phyloP scores from a whole-genome alignment of 2,888 invertebrate species.

The Pristionchus arcanus region DNA sequence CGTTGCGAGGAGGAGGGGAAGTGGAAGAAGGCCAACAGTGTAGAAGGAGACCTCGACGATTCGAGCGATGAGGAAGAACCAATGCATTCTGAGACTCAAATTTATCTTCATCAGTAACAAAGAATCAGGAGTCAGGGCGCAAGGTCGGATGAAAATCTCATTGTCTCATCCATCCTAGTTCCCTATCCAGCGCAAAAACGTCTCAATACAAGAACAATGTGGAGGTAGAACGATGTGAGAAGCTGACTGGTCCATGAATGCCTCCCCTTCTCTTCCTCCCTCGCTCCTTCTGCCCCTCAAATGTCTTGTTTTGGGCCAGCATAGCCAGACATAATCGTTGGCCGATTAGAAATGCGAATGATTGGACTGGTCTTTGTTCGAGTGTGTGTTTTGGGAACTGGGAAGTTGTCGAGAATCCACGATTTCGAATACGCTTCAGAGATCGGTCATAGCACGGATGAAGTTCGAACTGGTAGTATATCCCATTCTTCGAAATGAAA shows the following conservation, averaged over 20 bases:
- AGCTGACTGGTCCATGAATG: neutral
- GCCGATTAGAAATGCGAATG: constrained; percentile 6
- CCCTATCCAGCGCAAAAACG: too few species aligned
- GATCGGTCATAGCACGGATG: neutral
- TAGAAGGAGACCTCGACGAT: neutral
- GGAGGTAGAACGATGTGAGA: neutral
- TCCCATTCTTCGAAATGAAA: neutral
- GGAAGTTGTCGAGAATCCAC: neutral
- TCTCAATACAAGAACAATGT: neutral
- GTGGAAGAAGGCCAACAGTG: neutral
- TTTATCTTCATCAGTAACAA: too few species aligned
- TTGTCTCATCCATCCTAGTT: too few species aligned
- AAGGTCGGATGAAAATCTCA: too few species aligned
- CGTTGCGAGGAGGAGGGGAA: neutral
- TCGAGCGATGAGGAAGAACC: constrained; percentile 20
- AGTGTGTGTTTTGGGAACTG: neutral
- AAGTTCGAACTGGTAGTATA: neutral
- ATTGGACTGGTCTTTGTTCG: constrained; percentile 20
- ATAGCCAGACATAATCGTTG: constrained; percentile 13
- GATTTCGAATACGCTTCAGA: neutral
- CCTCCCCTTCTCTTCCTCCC: neutral
- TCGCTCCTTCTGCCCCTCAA: neutral
- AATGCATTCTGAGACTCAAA: neutral
- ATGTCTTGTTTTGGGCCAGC: constrained; percentile 6
- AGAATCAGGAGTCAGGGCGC: too few species aligned